Percentiles rank a stretch among this genome's conserved stretches.
phyloP scores from a whole-genome alignment of 1,140 invertebrate genomes.

The Caerostris extrusa region DNA sequence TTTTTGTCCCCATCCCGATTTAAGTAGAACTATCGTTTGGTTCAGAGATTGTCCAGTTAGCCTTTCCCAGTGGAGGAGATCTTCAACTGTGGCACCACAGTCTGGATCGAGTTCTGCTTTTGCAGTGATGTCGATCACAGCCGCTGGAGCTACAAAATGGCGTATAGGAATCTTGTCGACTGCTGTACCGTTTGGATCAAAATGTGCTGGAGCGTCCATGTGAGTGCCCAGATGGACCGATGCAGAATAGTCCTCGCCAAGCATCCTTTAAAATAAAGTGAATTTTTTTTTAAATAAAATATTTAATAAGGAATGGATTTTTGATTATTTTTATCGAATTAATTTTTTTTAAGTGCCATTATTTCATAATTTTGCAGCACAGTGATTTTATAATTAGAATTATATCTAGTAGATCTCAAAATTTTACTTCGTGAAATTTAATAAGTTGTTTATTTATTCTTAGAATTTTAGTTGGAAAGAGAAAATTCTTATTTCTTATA shows the following conservation, averaged over 20 bases:
- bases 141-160: constrained; percentile 82
- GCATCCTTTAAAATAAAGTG: constrained; percentile 74
- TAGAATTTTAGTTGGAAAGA: no score
- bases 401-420: no score
- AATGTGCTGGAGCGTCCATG: constrained; percentile 87
- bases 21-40: constrained; percentile 82
- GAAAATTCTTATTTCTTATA: no score
- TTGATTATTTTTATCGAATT: no score
- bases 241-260: constrained; percentile 77
- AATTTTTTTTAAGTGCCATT: no score
- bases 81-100: constrained; percentile 78
- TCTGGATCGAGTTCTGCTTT: constrained; percentile 78
- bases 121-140: constrained; percentile 80
- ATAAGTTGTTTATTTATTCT: no score
- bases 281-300: no score
- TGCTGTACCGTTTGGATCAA: constrained; percentile 82
- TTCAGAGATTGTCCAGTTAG: constrained; percentile 55
- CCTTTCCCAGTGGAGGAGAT: constrained; percentile 79
- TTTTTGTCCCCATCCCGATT: constrained; percentile 83
- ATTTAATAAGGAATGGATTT: no score
- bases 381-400: no score
- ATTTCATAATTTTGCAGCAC: no score
- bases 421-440: no score
- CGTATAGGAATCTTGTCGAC: constrained; percentile 85
- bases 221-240: constrained; percentile 84